phyloP scores from a whole-genome alignment of 1,140 invertebrate genomes.

The Agrypnia vestita region DNA sequence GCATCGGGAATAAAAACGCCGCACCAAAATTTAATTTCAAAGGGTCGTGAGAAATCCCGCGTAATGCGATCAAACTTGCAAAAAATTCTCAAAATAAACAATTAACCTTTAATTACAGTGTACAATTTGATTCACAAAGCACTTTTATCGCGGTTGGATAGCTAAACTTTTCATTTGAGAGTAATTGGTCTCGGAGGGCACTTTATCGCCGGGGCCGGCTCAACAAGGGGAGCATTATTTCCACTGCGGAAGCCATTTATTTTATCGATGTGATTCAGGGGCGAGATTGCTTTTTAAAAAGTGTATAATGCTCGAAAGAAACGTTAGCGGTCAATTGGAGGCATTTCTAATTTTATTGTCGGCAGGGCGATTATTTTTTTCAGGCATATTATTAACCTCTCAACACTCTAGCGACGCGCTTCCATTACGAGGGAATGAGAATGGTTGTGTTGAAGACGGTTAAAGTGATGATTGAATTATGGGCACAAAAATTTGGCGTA shows the following conservation, averaged over 20 bases:
- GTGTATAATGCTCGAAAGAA: conserved; percentile 20
- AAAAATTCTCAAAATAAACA: conserved; percentile 7
- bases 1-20: too few species aligned
- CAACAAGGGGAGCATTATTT: conserved; percentile 51
- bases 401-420: too few species aligned
- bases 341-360: conserved; percentile 4
- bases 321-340: conserved; percentile 3
- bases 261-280: conserved; percentile 51
- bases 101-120: conserved; percentile 31
- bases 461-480: too few species aligned
- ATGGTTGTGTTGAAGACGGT: too few species aligned
- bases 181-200: conserved; percentile 55
- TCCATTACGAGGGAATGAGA: too few species aligned
- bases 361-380: not conserved
- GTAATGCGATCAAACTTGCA: not conserved
- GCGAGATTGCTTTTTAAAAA: conserved; percentile 44
- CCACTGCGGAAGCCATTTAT: conserved; percentile 51
- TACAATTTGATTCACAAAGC: conserved; percentile 29
- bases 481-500: too few species aligned
- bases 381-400: too few species aligned
- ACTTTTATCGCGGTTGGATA: conserved; percentile 45
- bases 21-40: too few species aligned
- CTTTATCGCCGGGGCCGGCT: conserved; percentile 49
- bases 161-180: conserved; percentile 54
- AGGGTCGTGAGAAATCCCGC: too few species aligned